Percentiles rank a stretch among this genome's conserved stretches.
phyloP scores from a whole-genome alignment of 2,797 vertebrate genomes.

The Bradypodion ventrale region DNA sequence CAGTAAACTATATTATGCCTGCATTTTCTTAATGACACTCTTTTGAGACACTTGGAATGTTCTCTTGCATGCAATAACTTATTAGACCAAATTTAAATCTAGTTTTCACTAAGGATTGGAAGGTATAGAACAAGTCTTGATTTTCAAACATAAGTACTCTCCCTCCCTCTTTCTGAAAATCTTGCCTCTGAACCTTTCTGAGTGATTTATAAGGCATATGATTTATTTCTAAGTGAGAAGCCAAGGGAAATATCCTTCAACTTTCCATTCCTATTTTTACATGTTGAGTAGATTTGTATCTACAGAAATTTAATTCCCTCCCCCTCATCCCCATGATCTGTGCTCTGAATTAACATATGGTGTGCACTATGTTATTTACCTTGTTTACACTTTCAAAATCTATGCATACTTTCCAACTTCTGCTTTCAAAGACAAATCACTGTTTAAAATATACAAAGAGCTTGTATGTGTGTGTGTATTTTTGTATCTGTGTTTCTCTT shows the following conservation, averaged over 20 bases:
- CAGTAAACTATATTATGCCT: too few relatives aligned
- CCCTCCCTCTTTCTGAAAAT: too few relatives aligned
- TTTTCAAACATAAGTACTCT: too few relatives aligned
- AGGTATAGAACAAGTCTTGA: too few relatives aligned
- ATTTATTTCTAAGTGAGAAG: slow-evolving; percentile 14
- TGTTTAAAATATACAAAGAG: slow-evolving; percentile 13
- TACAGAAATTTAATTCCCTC: slow-evolving; percentile 33
- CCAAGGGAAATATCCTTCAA: slow-evolving; percentile 16
- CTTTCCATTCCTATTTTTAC: neutral
- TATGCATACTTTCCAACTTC: slow-evolving; percentile 1
- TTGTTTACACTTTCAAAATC: slow-evolving; percentile 7
- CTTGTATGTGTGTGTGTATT: neutral
- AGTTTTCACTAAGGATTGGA: too few relatives aligned
- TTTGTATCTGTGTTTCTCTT: neutral
- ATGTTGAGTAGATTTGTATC: slow-evolving; percentile 15
- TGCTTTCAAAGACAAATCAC: neutral
- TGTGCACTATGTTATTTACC: slow-evolving; percentile 25
- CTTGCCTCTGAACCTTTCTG: neutral
- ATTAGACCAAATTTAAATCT: too few relatives aligned
- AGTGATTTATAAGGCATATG: slow-evolving; percentile 4
- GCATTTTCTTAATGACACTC: too few relatives aligned
- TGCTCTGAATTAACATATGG: slow-evolving; percentile 22
- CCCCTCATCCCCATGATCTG: neutral
- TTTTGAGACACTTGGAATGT: too few relatives aligned
- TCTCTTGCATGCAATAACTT: too few relatives aligned